These are phyloP conservation scores for Podiceps cristatus DNA, from an alignment of 2,113 vertebrate genomes.

Conservation along the genomic window DNA sequence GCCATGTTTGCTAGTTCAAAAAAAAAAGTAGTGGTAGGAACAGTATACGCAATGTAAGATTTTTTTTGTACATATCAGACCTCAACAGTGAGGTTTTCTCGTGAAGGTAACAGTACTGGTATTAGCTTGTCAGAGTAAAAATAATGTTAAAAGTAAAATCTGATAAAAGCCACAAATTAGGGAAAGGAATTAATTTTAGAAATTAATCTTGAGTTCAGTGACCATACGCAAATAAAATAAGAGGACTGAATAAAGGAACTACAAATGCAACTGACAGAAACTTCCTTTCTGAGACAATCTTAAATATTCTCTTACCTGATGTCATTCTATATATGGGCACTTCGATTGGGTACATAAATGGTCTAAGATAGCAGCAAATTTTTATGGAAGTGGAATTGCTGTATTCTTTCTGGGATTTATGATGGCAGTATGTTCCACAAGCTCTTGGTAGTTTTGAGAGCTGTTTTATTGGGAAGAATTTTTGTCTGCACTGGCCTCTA, in stretches of 20 bases:
- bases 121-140: neutral
- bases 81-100: neutral
- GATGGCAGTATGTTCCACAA: fast-evolving
- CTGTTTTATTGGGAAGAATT: neutral
- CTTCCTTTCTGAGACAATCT: neutral
- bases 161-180: neutral
- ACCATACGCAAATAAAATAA: neutral
- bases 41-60: neutral
- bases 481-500: neutral
- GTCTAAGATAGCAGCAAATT: neutral
- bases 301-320: neutral
- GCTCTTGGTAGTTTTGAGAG: neutral
- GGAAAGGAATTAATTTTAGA: neutral
- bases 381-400: neutral
- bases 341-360: neutral
- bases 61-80: neutral
- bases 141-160: neutral
- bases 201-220: neutral
- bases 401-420: neutral
- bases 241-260: neutral
- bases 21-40: neutral
- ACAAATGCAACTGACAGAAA: neutral
- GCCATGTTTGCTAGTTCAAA: neutral
- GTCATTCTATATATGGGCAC: neutral
- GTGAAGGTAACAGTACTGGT: neutral